Conservation (phyloP, 2,113 vertebrate genomes). For the Callopanchax toddi region DNA sequence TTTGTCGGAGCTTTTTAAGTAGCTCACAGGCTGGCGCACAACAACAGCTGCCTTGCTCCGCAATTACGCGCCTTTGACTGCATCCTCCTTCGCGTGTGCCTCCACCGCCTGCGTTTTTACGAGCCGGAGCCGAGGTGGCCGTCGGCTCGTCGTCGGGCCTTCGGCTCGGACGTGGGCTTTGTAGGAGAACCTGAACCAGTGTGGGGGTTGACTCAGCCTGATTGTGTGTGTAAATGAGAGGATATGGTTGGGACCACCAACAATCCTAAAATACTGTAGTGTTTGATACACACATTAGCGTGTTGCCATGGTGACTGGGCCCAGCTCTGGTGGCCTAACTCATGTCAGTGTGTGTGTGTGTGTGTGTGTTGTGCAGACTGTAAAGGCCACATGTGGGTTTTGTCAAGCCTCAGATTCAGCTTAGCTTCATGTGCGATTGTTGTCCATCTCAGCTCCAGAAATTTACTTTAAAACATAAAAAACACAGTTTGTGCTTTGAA, state of each 20-base stretch:
- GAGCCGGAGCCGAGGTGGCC: slow-evolving; percentile 17
- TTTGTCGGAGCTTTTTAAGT: slow-evolving; percentile 59
- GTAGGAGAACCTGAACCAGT: background rate
- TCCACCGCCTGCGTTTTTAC: slow-evolving; percentile 36
- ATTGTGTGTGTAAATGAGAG: background rate
- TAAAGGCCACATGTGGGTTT: slow-evolving; percentile 25
- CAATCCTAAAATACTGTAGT: slow-evolving; percentile 70
- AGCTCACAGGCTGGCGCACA: slow-evolving; percentile 30
- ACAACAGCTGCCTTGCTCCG: slow-evolving; percentile 47
- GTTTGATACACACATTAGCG: slow-evolving; percentile 81
- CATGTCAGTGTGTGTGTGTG: slow-evolving; percentile 47
- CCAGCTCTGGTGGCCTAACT: slow-evolving; percentile 75
- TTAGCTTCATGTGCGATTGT: slow-evolving; percentile 16
- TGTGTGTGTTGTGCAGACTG: background rate
- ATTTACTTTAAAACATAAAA: slow-evolving; percentile 41
- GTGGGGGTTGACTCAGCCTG: slow-evolving; percentile 2
- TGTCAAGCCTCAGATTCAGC: slow-evolving; percentile 9
- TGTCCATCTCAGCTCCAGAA: slow-evolving; percentile 23
- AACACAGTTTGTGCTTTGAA: slow-evolving; percentile 43
- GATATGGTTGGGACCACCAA: slow-evolving; percentile 43
- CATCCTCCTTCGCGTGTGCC: slow-evolving; percentile 30
- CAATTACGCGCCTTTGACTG: slow-evolving; percentile 66
- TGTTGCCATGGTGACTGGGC: slow-evolving; percentile 85
- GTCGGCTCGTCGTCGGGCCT: slow-evolving; percentile 13
- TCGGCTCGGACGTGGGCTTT: background rate